phyloP scores from a whole-genome alignment of 1,140 invertebrate genomes.

The Pemphigus obesinymphae region DNA sequence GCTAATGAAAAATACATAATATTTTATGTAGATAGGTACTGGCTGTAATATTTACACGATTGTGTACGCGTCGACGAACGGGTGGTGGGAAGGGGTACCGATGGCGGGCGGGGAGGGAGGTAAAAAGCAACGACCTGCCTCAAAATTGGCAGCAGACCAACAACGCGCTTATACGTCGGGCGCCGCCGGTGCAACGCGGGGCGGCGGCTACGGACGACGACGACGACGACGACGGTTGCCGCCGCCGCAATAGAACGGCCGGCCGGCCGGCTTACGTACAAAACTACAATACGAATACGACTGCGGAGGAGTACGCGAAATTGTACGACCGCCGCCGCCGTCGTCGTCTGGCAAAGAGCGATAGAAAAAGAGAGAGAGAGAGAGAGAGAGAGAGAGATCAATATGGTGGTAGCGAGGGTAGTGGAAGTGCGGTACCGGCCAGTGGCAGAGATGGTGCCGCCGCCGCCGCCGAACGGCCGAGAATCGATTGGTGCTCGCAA shows the following conservation, averaged over 20 bases:
- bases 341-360: too few relatives aligned
- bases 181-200: not conserved
- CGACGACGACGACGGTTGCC: too few relatives aligned
- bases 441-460: not conserved
- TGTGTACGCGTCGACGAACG: not conserved
- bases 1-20: too few relatives aligned
- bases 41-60: not conserved
- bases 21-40: not conserved
- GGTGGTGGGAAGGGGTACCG: not conserved
- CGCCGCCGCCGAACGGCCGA: not conserved
- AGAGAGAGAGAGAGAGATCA: not conserved
- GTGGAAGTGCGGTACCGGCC: too few relatives aligned
- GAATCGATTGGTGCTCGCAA: not conserved
- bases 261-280: too few relatives aligned
- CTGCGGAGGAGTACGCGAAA: too few relatives aligned
- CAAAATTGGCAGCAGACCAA: conserved; percentile 34
- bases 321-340: too few relatives aligned
- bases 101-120: not conserved
- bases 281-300: too few relatives aligned
- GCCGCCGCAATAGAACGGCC: too few relatives aligned
- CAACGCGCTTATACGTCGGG: not conserved
- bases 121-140: conserved; percentile 37
- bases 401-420: not conserved
- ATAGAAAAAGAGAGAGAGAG: not conserved
- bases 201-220: not conserved